Evolutionary conservation across 2,113 vertebrate genomes (phyloP).

Genomic region (Camelus bactrianus): DNA sequence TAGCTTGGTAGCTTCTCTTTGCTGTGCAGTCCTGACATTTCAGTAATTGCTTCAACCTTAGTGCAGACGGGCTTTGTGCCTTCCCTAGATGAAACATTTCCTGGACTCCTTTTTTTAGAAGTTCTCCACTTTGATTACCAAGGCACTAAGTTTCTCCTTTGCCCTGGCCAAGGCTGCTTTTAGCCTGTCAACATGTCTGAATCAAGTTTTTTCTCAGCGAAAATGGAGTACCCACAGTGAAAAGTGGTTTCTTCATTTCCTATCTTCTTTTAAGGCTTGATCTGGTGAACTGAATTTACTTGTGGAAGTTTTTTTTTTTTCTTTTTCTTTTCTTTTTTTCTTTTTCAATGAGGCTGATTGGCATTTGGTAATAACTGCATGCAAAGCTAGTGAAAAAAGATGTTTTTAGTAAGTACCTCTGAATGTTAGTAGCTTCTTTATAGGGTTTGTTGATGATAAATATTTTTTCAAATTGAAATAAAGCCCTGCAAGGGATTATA

Average conservation of each 20-base stretch:
- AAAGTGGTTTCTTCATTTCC: conserved; percentile 4
- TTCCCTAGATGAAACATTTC: conserved; percentile 63
- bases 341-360: not conserved
- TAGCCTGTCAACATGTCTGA: conserved; percentile 35
- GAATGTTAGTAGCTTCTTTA: not conserved
- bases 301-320: not conserved
- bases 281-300: conserved; percentile 37
- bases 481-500: not conserved
- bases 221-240: not conserved
- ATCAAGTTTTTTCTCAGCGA: conserved; percentile 49
- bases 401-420: not conserved
- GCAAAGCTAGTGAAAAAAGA: not conserved
- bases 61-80: not conserved
- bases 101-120: conserved; percentile 64
- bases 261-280: conserved; percentile 30
- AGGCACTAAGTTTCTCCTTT: conserved; percentile 43
- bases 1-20: conserved; percentile 54
- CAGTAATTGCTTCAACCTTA: conserved; percentile 75
- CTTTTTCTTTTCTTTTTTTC: not conserved
- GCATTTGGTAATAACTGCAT: not conserved
- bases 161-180: conserved; percentile 1
- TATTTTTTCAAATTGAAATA: conserved; percentile 13
- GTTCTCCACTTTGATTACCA: conserved; percentile 65
- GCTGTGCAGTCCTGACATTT: conserved; percentile 64
- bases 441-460: not conserved